Evolutionary conservation across 2,797 vertebrate species (phyloP).

Genomic region (Tragopan temminckii): DNA sequence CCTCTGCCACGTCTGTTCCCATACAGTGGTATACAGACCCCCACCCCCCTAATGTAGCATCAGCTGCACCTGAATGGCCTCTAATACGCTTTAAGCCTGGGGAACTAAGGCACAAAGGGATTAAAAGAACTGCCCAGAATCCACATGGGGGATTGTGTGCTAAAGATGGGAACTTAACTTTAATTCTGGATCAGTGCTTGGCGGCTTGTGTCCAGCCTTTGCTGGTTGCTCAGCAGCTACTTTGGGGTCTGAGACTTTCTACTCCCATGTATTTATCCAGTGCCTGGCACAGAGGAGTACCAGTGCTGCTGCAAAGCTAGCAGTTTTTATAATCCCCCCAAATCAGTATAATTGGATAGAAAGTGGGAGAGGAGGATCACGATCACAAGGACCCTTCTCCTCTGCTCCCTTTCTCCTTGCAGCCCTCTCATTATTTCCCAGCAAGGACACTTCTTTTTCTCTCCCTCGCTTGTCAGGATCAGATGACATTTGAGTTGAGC

Average conservation of each 20-base stretch:
- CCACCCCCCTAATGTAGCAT: not conserved
- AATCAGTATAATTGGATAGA: not conserved
- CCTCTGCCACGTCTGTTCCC: fast-evolving
- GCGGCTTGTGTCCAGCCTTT: not conserved
- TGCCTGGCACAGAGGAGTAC: not conserved
- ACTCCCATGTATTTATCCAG: not conserved
- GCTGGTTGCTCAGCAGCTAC: not conserved
- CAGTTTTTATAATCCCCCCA: not conserved
- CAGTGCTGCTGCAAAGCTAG: not conserved
- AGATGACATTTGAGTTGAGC: conserved; percentile 43
- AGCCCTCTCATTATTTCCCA: conserved; percentile 13
- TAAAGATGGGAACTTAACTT: not conserved
- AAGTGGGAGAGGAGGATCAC: not conserved
- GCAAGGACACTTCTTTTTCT: not conserved
- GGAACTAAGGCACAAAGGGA: not conserved
- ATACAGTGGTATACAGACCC: fast-evolving
- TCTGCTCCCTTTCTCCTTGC: not conserved
- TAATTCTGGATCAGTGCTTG: not conserved
- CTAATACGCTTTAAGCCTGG: not conserved
- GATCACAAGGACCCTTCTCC: not conserved
- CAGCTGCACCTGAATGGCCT: not conserved
- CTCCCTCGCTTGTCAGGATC: conserved; percentile 24
- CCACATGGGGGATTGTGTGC: fast-evolving
- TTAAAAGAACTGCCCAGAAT: conserved; percentile 5
- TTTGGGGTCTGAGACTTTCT: not conserved